phyloP scores from a whole-genome alignment of 2,113 vertebrate species.

The Antigone vipio region DNA sequence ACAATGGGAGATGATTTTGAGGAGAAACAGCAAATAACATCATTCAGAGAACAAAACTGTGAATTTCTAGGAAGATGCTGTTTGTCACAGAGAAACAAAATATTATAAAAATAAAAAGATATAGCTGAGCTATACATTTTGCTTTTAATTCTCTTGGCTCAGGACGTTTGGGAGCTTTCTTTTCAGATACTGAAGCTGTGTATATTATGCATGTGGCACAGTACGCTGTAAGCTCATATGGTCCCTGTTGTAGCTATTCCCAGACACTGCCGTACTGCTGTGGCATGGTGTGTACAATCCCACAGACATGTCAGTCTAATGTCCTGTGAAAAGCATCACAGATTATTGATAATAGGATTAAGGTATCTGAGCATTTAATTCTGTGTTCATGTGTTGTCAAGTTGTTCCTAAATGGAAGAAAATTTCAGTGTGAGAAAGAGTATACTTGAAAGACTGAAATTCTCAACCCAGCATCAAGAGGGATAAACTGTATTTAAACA shows the following conservation, averaged over 20 bases:
- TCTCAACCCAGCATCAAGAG: conserved; percentile 53
- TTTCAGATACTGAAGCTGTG: not conserved
- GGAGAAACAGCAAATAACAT: not conserved
- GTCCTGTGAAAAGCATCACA: not conserved
- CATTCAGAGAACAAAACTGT: not conserved
- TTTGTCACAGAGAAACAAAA: not conserved
- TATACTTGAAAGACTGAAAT: conserved; percentile 46
- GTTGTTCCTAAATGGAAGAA: conserved; percentile 11
- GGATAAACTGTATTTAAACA: conserved; percentile 68
- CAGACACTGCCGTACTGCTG: not conserved
- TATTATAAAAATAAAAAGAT: not conserved
- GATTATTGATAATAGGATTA: not conserved
- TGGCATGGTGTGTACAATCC: not conserved
- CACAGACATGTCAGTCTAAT: not conserved
- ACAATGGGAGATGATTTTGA: not conserved
- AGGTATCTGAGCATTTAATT: not conserved
- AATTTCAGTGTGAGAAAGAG: not conserved
- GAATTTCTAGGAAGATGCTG: not conserved
- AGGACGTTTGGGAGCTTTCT: not conserved
- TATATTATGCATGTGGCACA: not conserved
- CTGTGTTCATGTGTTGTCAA: not conserved
- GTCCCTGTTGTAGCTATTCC: not conserved
- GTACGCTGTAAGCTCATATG: not conserved
- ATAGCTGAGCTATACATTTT: not conserved
- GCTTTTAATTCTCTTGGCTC: not conserved